Evolutionary conservation across 2,113 vertebrate genomes (phyloP).

Genomic region (Tachycineta bicolor): DNA sequence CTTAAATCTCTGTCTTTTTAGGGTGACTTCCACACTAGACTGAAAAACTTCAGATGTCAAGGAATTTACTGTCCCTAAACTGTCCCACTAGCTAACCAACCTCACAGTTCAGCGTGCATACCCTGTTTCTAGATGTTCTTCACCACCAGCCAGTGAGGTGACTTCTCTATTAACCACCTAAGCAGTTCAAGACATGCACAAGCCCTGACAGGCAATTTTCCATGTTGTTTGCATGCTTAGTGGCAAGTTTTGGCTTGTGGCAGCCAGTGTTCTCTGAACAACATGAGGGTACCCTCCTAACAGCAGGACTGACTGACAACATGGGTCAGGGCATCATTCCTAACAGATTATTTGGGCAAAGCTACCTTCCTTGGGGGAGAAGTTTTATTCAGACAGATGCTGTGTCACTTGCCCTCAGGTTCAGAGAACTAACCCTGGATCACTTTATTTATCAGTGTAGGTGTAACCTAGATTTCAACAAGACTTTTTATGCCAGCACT

Average conservation of each 20-base stretch:
- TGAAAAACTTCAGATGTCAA: neutral
- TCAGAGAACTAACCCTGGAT: neutral
- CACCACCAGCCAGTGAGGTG: neutral
- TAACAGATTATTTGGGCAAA: neutral
- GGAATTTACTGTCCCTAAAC: neutral
- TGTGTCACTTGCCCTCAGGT: neutral
- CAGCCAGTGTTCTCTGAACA: neutral
- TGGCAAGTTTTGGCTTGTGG: slow-evolving; percentile 16
- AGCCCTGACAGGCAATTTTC: neutral
- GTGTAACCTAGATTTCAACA: neutral
- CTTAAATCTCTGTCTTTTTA: neutral
- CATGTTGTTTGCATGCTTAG: neutral
- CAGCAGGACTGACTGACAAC: neutral
- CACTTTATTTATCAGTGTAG: slow-evolving; percentile 1
- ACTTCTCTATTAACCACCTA: neutral
- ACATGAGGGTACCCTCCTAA: neutral
- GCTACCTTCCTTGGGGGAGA: neutral
- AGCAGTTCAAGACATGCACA: neutral
- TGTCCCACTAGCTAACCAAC: neutral
- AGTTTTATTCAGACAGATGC: neutral
- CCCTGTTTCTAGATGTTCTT: neutral
- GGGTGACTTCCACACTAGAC: neutral
- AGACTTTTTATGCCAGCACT: slow-evolving; percentile 10
- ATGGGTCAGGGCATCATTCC: neutral
- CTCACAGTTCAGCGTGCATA: neutral